phyloP scores from a whole-genome alignment of 2,113 vertebrate genomes.

The Cervus canadensis region DNA sequence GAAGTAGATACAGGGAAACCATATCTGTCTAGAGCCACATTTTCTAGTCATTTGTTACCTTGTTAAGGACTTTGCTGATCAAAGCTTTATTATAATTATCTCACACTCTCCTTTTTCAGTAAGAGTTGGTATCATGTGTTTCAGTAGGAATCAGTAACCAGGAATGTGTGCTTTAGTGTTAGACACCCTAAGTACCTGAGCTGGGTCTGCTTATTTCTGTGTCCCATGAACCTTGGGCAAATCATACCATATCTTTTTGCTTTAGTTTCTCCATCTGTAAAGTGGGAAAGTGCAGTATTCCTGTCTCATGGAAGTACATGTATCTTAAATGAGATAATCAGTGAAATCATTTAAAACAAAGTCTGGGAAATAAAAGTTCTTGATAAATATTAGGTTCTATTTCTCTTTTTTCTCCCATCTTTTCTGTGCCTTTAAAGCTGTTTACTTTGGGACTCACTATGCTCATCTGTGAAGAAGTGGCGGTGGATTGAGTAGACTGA shows the following conservation, averaged over 20 bases:
- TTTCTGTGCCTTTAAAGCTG: neutral
- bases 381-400: neutral
- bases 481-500: neutral
- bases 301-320: rapidly evolving
- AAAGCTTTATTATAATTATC: neutral
- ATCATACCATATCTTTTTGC: neutral
- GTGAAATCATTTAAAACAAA: neutral
- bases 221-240: neutral
- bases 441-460: neutral
- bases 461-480: neutral
- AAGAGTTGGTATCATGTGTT: neutral
- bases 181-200: neutral
- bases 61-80: neutral
- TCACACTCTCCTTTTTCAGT: neutral
- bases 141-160: neutral
- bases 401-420: neutral
- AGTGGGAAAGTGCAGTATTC: neutral
- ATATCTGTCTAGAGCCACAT: neutral
- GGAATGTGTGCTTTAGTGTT: neutral
- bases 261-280: neutral
- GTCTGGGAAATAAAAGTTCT: neutral
- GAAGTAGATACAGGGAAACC: neutral
- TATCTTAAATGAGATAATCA: neutral
- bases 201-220: neutral
- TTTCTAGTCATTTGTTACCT: rapidly evolving